A percentile compares a stretch with the other conserved stretches of the same genome.
These are phyloP conservation scores for Dasypolia templi DNA, from an alignment of 2,888 invertebrate species.

Conservation along the genomic window DNA sequence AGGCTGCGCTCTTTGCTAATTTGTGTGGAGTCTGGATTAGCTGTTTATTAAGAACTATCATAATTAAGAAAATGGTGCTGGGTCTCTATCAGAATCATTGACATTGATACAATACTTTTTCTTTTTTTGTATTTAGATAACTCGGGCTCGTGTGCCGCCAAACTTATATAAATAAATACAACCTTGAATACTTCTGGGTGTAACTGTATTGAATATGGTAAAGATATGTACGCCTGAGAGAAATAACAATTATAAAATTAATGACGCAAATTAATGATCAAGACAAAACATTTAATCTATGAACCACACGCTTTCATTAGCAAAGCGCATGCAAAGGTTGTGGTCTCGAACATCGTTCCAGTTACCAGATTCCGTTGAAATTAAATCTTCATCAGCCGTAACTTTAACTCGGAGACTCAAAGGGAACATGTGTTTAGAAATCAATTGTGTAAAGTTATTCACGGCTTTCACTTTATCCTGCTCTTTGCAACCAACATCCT, in stretches of 20 bases:
- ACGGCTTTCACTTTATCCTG: slow-evolving; percentile 55
- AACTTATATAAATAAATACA: too few species aligned
- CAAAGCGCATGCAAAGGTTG: slow-evolving; percentile 74
- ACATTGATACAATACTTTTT: slow-evolving; percentile 43
- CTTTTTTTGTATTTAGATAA: slow-evolving; percentile 57
- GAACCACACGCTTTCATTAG: slow-evolving; percentile 54
- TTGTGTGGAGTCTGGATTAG: too few species aligned
- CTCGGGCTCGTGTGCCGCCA: slow-evolving; percentile 67
- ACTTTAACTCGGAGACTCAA: slow-evolving; percentile 44
- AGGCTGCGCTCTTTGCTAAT: too few species aligned
- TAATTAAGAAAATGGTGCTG: background rate
- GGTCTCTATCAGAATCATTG: background rate
- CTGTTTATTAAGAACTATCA: background rate
- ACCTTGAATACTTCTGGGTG: too few species aligned
- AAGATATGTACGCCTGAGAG: background rate
- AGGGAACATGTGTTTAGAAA: slow-evolving; percentile 65
- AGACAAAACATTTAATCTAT: background rate
- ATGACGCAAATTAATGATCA: slow-evolving; percentile 9
- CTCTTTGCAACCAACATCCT: slow-evolving; percentile 53
- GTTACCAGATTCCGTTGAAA: slow-evolving; percentile 46
- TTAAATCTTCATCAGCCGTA: slow-evolving; percentile 14
- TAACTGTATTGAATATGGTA: too few species aligned
- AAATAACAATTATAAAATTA: background rate
- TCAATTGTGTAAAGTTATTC: slow-evolving; percentile 54
- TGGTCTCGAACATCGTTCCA: slow-evolving; percentile 75